A percentile compares a stretch with the other conserved stretches of the same genome.
These are phyloP conservation scores for Pogonomyrmex barbatus DNA, from an alignment of 1,140 invertebrate genomes.

Conservation along the genomic window DNA sequence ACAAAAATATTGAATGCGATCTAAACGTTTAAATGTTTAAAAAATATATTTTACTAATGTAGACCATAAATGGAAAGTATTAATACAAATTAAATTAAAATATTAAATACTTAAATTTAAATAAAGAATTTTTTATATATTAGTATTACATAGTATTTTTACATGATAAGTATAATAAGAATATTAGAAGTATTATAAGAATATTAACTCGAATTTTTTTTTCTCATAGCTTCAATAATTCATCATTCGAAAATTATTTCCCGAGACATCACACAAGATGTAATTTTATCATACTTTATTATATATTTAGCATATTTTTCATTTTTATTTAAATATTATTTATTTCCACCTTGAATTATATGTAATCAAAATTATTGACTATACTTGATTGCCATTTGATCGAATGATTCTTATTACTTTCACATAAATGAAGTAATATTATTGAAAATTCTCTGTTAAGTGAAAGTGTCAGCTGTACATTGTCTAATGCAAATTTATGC, in stretches of 20 bases:
- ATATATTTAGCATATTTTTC: neutral
- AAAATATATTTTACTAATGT: neutral
- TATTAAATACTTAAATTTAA: conserved; percentile 17
- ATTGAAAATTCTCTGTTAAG: neutral
- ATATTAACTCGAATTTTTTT: conserved; percentile 23
- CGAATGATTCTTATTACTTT: neutral
- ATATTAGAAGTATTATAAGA: neutral
- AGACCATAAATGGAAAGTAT: neutral
- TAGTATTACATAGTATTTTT: neutral
- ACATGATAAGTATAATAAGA: neutral
- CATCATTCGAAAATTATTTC: conserved; percentile 45
- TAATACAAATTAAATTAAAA: neutral
- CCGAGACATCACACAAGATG: neutral
- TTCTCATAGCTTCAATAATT: conserved; percentile 44
- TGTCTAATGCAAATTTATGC: neutral
- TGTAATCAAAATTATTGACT: neutral
- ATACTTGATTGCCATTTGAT: neutral
- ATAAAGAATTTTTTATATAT: neutral
- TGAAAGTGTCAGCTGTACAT: neutral
- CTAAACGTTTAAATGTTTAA: neutral
- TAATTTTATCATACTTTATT: conserved; percentile 7
- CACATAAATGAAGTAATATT: neutral
- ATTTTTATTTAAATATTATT: conserved; percentile 33
- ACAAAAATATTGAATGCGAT: neutral
- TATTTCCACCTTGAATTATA: conserved; percentile 47